These are phyloP conservation scores for Periophthalmodon schlosseri DNA, from an alignment of 2,113 vertebrate genomes.

Conservation along the genomic window DNA sequence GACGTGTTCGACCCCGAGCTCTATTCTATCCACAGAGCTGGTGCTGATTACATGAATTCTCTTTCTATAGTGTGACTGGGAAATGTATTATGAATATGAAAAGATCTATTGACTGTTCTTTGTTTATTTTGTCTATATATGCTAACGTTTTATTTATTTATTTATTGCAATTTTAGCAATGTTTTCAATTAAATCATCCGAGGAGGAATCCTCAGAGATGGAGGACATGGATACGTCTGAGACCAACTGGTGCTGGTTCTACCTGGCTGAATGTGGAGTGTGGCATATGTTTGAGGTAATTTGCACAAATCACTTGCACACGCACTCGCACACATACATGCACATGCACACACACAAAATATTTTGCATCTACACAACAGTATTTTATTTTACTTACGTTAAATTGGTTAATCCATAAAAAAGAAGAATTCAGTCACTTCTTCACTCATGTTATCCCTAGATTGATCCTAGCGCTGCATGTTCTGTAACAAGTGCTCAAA, in stretches of 20 bases:
- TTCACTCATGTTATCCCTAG: slow-evolving; percentile 61
- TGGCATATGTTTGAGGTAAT: slow-evolving; percentile 99
- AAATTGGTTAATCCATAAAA: neutral
- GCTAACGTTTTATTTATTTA: slow-evolving; percentile 9
- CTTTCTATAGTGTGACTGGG: neutral
- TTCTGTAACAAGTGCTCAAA: slow-evolving; percentile 92
- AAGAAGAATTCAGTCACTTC: neutral
- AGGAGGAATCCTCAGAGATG: slow-evolving; percentile 71
- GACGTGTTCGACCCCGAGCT: too few relatives aligned
- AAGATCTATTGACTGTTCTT: neutral
- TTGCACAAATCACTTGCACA: neutral
- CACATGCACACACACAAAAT: neutral
- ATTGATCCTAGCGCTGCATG: slow-evolving; percentile 87
- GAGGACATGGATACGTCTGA: slow-evolving; percentile 96
- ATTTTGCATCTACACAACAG: neutral
- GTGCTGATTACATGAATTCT: neutral
- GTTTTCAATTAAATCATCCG: slow-evolving; percentile 68
- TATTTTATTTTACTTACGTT: neutral
- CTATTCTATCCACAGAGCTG: too few relatives aligned
- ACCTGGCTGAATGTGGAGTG: slow-evolving; percentile 93
- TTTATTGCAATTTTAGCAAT: slow-evolving; percentile 63
- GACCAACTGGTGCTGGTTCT: slow-evolving; percentile 95
- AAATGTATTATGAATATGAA: neutral
- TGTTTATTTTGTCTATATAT: neutral
- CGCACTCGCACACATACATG: neutral